These are phyloP conservation scores for Otocyon megalotis DNA, from an alignment of 2,113 vertebrate species.

Conservation along the genomic window DNA sequence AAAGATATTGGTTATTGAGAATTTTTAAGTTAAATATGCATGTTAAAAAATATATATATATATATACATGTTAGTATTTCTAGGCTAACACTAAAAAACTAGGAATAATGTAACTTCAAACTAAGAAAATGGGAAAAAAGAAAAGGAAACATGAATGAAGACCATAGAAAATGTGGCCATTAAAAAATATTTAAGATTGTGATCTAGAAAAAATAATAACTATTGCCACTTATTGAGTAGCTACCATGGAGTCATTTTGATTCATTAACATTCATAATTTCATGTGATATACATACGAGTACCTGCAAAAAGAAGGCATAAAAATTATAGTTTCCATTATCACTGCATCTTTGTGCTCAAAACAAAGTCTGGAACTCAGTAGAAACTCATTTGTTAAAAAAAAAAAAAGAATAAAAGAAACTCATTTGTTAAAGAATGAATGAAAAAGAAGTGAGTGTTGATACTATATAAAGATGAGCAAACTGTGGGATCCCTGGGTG, in stretches of 20 bases:
- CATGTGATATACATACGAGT: not conserved
- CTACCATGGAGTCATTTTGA: not conserved
- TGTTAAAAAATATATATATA: not conserved
- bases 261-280: not conserved
- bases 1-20: not conserved
- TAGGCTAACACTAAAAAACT: not conserved
- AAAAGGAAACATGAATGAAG: slow-evolving; percentile 4
- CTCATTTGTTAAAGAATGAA: not conserved
- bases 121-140: not conserved
- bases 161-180: not conserved
- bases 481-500: not conserved
- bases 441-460: not conserved
- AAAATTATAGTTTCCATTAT: not conserved
- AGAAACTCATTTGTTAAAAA: not conserved
- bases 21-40: not conserved
- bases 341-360: not conserved
- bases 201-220: not conserved
- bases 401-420: not conserved
- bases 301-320: not conserved
- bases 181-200: not conserved
- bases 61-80: not conserved
- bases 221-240: not conserved
- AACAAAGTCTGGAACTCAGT: not conserved
- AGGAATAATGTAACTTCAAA: not conserved
- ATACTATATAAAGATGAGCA: not conserved